Evolutionary conservation across 2,797 vertebrate species (phyloP).

Genomic region (Aulostomus chinensis): DNA sequence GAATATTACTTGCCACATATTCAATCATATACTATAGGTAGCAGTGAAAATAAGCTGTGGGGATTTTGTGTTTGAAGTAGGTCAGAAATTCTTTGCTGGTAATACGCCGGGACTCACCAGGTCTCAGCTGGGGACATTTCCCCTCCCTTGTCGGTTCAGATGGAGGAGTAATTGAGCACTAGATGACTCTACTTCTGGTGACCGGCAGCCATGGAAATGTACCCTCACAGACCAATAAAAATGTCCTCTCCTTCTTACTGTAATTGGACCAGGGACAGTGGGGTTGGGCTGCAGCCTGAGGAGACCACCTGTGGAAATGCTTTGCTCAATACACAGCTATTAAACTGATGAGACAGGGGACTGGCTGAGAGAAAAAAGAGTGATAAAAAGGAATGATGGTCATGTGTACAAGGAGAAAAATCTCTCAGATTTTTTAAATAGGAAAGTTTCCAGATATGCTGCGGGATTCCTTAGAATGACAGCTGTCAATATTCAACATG

Average conservation of each 20-base stretch:
- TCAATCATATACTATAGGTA: slow-evolving; percentile 46
- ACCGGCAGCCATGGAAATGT: slow-evolving; percentile 68
- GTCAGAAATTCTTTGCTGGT: slow-evolving; percentile 69
- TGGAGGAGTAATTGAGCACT: slow-evolving; percentile 71
- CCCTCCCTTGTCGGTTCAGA: slow-evolving; percentile 45
- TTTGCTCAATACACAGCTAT: slow-evolving; percentile 63
- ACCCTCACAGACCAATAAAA: slow-evolving; percentile 70
- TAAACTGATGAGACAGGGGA: slow-evolving; percentile 68
- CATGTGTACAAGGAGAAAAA: slow-evolving; percentile 34
- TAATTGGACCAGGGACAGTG: slow-evolving; percentile 77
- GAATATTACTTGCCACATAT: slow-evolving; percentile 40
- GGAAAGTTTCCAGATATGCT: too few species aligned
- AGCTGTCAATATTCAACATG: too few species aligned
- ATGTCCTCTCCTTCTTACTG: slow-evolving; percentile 63
- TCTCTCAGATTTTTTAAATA: too few species aligned
- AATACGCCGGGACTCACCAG: slow-evolving; percentile 54
- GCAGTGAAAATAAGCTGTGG: slow-evolving; percentile 60
- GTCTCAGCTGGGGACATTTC: slow-evolving; percentile 63
- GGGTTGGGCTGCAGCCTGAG: slow-evolving; percentile 56
- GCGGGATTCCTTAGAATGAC: too few species aligned
- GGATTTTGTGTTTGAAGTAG: slow-evolving; percentile 71
- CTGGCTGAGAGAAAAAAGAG: slow-evolving; percentile 18
- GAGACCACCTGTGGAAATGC: slow-evolving; percentile 70
- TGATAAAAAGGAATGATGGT: slow-evolving; percentile 44
- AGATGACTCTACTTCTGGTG: slow-evolving; percentile 55